Evolutionary conservation across 2,888 invertebrate species (phyloP), one percentile per base, ranked within the genome.

Genomic region (Pristionchus mayeri): DNA sequence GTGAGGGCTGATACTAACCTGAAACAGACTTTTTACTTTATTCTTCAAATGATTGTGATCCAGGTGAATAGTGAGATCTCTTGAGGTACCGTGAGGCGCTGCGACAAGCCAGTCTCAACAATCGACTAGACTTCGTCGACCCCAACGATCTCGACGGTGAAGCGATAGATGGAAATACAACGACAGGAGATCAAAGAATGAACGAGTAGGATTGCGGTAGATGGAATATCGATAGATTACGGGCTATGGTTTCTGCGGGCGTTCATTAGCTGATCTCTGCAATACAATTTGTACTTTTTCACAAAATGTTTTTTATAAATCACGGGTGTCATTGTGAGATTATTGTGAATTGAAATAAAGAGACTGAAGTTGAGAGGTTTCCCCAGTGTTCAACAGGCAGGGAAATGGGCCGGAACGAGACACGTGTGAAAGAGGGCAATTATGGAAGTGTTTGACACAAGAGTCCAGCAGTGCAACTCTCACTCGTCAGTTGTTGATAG

Each of bases 381-480:
- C n/a, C n/a, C n/a, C n/a, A 71, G 71, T 71, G 44, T 40, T 37
- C 24, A 71, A 71, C 71, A 71, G 11, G 71, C 7, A 3, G 44
- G 37, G 71, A 40, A 71, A 71, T 71, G 37, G 44, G 40, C 40
- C 71, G 71, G 71, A 71, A 71, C 71, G 71, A 63, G 63, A 71
- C 71, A 71, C n/a, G 40, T 44, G 37, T 24, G 18, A 71, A 4
- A 16, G 63, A 18, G 34, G 67, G n/a, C 71, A 71, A 63, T 71
- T 71, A 71, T 40, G n/a, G 71, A 4, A 40, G 0, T 7, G 67
- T 67, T 71, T 71, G 37, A n/a, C 24, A 37, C 37, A 44, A 13
- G 1, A n/a, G 44, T 40, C 40, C 24, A 71, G 21, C 71, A 24
- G 40, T n/a, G n/a, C 40, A 34, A 24, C 71, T 71, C 24, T 71